Evolutionary conservation across 2,888 invertebrate species (phyloP), one percentile per base, ranked within the genome.

Genomic region (Eumacrocentrus americanus): DNA sequence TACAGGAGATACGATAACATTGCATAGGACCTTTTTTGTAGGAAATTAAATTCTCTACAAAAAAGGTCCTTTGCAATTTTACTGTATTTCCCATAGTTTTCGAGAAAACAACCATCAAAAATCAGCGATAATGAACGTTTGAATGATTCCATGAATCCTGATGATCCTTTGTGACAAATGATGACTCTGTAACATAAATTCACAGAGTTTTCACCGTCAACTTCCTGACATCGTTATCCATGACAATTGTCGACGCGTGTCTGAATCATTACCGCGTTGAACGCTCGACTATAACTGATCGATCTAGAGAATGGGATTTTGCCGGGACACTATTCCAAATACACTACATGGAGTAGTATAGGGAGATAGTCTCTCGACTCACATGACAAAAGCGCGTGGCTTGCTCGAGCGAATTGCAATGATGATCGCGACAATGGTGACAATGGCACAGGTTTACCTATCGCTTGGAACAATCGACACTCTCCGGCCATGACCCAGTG

Each of bases 401-500:
- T 9, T 29, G 29, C 4, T 9, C 4, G 29, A 46, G 25, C 46
- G 40, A 46, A 52, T 58, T 16, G 16, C 37, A 22, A 18, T 47
- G n/a, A 37, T 51, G 12, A 25, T 56, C 48, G 12, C 12, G 11
- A 59, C 16, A 52, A 25, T 54, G 29, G 29, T 38, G 47, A 50
- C 42, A 53, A 53, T 46, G 25, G 42, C 40, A 50, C 9, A 42
- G 23, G 38, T 40, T 40, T 48, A 22, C 40, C 20, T 34, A 62
- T 29, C 62, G 62, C 62, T 66, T 34, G 58, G 47, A 66, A 68
- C 69, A 69, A 68, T 70, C 57, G 64, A 65, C 60, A 61, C 58
- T 57, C 52, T 57, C 63, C 63, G 68, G 58, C 68, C 69, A 62
- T 69, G 70, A 69, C 69, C 70, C 57, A 70, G 61, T 67, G 52